Evolutionary conservation across 2,113 vertebrate species (phyloP).

Genomic region (Crypturellus undulatus): DNA sequence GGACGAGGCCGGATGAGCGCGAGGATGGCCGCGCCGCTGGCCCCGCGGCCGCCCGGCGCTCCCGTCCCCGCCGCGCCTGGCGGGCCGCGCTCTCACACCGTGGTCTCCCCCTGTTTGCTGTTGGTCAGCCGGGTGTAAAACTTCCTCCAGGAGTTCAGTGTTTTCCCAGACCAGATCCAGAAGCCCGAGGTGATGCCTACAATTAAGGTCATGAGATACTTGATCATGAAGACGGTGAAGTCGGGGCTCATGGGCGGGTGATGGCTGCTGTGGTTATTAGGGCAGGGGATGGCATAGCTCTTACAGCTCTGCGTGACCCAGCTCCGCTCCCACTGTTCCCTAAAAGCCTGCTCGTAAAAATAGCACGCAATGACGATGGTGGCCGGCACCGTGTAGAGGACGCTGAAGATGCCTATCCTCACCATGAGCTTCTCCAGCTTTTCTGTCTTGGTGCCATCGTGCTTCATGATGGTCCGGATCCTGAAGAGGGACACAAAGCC

Average conservation of each 20-base stretch:
- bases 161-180: constrained; percentile 99
- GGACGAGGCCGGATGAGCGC: background rate
- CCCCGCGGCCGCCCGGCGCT: background rate
- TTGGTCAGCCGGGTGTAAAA: constrained; percentile 95
- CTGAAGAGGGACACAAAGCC: constrained; percentile 97
- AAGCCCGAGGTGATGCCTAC: constrained; percentile 98
- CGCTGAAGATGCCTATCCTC: constrained; percentile 94
- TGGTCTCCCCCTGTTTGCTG: constrained; percentile 95
- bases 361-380: constrained; percentile 98
- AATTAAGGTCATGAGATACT: constrained; percentile 97
- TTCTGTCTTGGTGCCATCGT: constrained; percentile 96
- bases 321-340: constrained; percentile 95
- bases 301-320: constrained; percentile 94
- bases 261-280: constrained; percentile 78
- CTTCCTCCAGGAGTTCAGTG: constrained; percentile 95
- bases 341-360: constrained; percentile 98
- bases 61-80: background rate
- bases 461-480: constrained; percentile 98
- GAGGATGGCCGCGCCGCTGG: too few relatives aligned
- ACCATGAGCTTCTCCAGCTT: constrained; percentile 98
- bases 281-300: constrained; percentile 92
- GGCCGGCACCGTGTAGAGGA: constrained; percentile 95
- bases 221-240: constrained; percentile 99
- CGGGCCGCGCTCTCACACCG: constrained; percentile 79
- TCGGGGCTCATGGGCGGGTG: constrained; percentile 90